phyloP scores from a whole-genome alignment of 2,888 invertebrate species.

The Embidobia sp. region DNA sequence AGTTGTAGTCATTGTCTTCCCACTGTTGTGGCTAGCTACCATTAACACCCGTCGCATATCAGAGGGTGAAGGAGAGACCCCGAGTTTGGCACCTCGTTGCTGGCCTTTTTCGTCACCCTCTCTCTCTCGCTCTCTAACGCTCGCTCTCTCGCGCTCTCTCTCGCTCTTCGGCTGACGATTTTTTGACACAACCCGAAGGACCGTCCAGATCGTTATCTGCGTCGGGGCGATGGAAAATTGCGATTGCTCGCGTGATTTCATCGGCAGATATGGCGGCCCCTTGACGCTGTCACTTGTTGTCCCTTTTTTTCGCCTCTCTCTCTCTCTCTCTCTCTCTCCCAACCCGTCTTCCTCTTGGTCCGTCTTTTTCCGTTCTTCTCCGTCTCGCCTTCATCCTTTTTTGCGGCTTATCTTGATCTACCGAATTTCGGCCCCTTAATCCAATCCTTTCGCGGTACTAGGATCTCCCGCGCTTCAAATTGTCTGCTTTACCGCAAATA shows the following conservation, averaged over 20 bases:
- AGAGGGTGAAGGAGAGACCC: no score
- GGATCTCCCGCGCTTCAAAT: slow-evolving; percentile 24
- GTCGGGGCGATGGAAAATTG: slow-evolving; percentile 59
- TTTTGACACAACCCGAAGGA: slow-evolving; percentile 58
- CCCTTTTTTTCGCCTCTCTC: background rate
- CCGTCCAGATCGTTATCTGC: slow-evolving; percentile 63
- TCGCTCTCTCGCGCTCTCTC: slow-evolving; percentile 35
- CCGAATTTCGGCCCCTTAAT: slow-evolving; percentile 24
- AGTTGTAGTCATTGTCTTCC: no score
- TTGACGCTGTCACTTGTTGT: slow-evolving; percentile 46
- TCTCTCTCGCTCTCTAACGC: slow-evolving; percentile 32
- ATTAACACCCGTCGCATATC: no score
- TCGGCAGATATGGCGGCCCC: slow-evolving; percentile 61
- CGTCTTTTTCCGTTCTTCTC: background rate
- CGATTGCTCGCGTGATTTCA: slow-evolving; percentile 58
- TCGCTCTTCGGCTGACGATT: slow-evolving; percentile 31
- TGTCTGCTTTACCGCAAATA: slow-evolving; percentile 24
- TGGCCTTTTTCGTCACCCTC: slow-evolving; percentile 56
- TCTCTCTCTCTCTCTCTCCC: background rate
- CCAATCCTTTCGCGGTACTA: slow-evolving; percentile 44
- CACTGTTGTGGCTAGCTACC: no score
- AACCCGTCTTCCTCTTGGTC: background rate
- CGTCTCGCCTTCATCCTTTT: background rate
- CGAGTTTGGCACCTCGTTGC: no score
- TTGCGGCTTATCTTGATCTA: slow-evolving; percentile 35